Evolutionary conservation across 2,888 invertebrate species (phyloP).

Genomic region (Yponomeuta sedellus): DNA sequence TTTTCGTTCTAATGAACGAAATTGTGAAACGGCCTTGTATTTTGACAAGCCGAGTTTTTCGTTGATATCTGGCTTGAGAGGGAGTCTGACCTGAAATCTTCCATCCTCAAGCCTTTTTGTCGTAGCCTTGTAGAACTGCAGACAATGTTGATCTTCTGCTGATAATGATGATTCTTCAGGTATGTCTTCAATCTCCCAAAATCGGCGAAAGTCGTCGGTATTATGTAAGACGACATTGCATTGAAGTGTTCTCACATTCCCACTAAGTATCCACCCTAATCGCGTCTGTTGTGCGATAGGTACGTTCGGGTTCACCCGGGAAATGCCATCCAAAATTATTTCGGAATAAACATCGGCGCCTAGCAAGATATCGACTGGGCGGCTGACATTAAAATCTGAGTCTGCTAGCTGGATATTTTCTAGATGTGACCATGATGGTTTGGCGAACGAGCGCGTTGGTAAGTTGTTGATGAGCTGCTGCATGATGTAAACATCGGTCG

Average conservation of each 20-base stretch:
- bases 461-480: slow-evolving; percentile 20
- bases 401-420: slow-evolving; percentile 23
- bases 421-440: slow-evolving; percentile 22
- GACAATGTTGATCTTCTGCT: no score
- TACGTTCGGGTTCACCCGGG: slow-evolving; percentile 16
- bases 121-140: no score
- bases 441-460: slow-evolving; percentile 16
- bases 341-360: slow-evolving; percentile 23
- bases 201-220: slow-evolving; percentile 17
- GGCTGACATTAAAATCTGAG: slow-evolving; percentile 14
- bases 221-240: slow-evolving; percentile 19
- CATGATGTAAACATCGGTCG: slow-evolving; percentile 20
- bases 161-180: background rate
- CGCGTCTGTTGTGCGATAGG: slow-evolving; percentile 24
- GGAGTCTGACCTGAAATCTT: slow-evolving; percentile 18
- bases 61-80: slow-evolving; percentile 19
- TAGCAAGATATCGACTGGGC: slow-evolving; percentile 19
- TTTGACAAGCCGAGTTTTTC: slow-evolving; percentile 24
- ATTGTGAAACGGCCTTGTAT: slow-evolving; percentile 25
- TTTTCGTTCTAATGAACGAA: slow-evolving; percentile 12
- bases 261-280: slow-evolving; percentile 25
- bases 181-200: slow-evolving; percentile 19
- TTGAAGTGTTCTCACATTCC: slow-evolving; percentile 15
- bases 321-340: slow-evolving; percentile 19
- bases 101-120: no score